These are phyloP conservation scores for Atherinosoma microstoma DNA, from an alignment of 2,797 vertebrate genomes.

Conservation along the genomic window DNA sequence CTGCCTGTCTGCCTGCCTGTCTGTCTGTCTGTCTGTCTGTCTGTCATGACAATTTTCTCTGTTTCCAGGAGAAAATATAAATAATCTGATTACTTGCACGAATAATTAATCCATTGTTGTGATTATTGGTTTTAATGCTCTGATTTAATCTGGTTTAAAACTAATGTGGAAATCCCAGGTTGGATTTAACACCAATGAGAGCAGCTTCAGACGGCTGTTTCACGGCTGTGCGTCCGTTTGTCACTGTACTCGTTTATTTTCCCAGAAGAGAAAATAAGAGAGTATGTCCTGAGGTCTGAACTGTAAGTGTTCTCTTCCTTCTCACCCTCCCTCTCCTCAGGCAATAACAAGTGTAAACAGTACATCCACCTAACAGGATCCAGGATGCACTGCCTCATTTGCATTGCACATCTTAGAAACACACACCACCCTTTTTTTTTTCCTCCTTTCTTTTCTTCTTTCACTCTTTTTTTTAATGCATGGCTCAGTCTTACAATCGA, in stretches of 20 bases:
- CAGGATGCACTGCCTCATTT: constrained; percentile 84
- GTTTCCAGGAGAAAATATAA: too few species aligned
- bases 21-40: too few species aligned
- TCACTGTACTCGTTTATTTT: constrained; percentile 13
- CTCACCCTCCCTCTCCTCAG: constrained; percentile 67
- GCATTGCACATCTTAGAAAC: constrained; percentile 79
- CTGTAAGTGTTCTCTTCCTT: constrained; percentile 33
- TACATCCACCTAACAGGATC: constrained; percentile 83
- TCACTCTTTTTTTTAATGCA: too few species aligned
- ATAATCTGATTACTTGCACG: too few species aligned
- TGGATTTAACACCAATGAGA: neutral
- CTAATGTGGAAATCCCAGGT: neutral
- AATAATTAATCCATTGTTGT: too few species aligned
- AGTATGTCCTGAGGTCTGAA: constrained; percentile 62
- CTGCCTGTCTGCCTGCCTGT: too few species aligned
- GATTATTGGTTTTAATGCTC: neutral
- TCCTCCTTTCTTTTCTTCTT: neutral
- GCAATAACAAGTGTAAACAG: constrained; percentile 81
- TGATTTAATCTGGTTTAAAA: neutral
- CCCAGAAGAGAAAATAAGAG: constrained; percentile 27
- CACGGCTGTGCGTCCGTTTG: neutral
- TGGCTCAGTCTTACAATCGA: too few species aligned
- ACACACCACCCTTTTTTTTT: constrained; percentile 44
- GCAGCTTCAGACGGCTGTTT: neutral
- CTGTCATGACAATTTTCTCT: too few species aligned